Base-by-base conservation (phyloP, 2,113 vertebrate genomes). In the Haliaeetus leucogaster region DNA sequence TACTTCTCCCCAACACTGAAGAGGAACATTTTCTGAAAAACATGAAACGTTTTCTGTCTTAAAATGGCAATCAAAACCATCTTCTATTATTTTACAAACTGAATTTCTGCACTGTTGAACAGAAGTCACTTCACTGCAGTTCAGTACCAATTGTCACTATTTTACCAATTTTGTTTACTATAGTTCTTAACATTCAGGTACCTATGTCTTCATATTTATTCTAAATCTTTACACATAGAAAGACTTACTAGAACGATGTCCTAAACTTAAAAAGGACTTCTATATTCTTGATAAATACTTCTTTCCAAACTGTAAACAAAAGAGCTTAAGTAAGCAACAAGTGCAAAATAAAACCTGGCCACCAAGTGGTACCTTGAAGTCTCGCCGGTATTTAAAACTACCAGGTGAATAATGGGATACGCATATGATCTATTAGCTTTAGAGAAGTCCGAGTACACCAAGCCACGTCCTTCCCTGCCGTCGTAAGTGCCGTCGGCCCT, bases 391-490 rank as follows among this genome's bases (percentile, higher is more conserved):
- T 70, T 73, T 59, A 50, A 43, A 85, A 36, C 4, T 29, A 13
- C 11, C 22, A 42, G 11, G 3, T 48, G 61, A 70, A 23, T 25
- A 52, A 38, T 5, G 36, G 42, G 13, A 22, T 30, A 16, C 19
- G 7, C 9, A 6, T 20, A 7, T 18, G 34, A 47, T 11, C 21
- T 16, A 3, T 11, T 18, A 6, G 9, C 10, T 88, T 50, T 72
- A 43, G 68, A 89, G 30, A 65, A 32, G 13, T 8, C 22, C 1
- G 1, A 47, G 13, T 16, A 8, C 17, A 43, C 40, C 4, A 30
- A 63, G 34, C 23, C 40, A 18, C 2, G 4, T 6, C 25, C 45
- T 40, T 32, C 6, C 0, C 11, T 16, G 32, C 4, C 11, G 0
- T 13, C 48, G 18, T 16, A 12, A 9, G 3, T 10, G 4, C 10